Conservation (phyloP, 2,113 vertebrate genomes). For the Antennarius striatus region DNA sequence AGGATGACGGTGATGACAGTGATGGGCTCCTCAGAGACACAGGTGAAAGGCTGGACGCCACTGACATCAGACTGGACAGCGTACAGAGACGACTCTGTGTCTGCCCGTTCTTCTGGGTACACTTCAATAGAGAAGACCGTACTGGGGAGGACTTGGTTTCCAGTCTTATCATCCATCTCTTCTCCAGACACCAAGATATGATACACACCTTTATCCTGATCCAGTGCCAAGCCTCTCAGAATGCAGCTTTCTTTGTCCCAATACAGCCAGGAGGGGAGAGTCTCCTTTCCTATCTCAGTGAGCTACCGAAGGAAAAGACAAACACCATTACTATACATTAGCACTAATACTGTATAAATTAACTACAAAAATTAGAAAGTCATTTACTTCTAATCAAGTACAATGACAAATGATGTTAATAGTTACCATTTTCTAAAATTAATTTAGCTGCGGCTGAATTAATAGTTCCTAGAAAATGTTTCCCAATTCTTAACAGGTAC, state of each 20-base stretch:
- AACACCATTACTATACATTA: constrained; percentile 13
- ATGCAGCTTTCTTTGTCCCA: constrained; percentile 84
- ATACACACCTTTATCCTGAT: constrained; percentile 92
- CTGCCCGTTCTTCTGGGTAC: constrained; percentile 89
- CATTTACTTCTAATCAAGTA: not conserved
- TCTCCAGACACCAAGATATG: constrained; percentile 86
- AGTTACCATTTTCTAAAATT: not conserved
- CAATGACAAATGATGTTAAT: not conserved
- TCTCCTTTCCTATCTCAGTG: constrained; percentile 86
- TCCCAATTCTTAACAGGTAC: not conserved
- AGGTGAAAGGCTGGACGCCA: constrained; percentile 80
- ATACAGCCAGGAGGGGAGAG: constrained; percentile 89
- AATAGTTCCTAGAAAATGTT: not conserved
- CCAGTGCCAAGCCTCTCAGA: constrained; percentile 90
- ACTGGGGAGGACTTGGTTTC: constrained; percentile 78
- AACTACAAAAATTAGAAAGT: not conserved
- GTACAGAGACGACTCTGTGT: constrained; percentile 82
- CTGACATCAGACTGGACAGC: constrained; percentile 74
- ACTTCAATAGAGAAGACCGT: constrained; percentile 94
- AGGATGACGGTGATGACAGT: constrained; percentile 94
- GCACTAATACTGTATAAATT: constrained; percentile 6
- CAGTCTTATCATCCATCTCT: constrained; percentile 79
- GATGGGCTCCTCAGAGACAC: constrained; percentile 85
- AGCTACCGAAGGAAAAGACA: constrained; percentile 77
- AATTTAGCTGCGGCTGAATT: not conserved